phyloP scores from a whole-genome alignment of 2,797 vertebrate species.

The Esox masquinongy region DNA sequence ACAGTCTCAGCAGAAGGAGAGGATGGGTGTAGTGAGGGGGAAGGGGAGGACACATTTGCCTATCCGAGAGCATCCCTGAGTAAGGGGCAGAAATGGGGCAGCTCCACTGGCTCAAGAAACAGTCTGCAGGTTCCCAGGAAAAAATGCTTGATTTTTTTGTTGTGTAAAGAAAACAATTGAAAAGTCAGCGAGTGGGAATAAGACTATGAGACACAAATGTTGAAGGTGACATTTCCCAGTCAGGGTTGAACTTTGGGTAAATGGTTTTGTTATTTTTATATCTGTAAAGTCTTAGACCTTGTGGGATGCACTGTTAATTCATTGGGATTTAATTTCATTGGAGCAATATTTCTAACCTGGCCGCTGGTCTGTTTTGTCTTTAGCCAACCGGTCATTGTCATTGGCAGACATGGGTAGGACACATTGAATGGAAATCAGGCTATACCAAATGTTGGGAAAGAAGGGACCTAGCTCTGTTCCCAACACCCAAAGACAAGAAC shows the following conservation, averaged over 20 bases:
- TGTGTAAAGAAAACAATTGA: slow-evolving; percentile 24
- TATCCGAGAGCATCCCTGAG: slow-evolving; percentile 4
- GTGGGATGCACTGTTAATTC: too few species aligned
- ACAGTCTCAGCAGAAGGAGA: slow-evolving; percentile 5
- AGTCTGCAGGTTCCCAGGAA: slow-evolving; percentile 51
- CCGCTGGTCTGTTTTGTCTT: background rate
- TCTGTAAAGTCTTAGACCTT: too few species aligned
- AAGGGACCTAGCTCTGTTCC: too few species aligned
- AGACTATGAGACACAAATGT: slow-evolving; percentile 31
- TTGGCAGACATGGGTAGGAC: too few species aligned
- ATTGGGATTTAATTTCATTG: too few species aligned
- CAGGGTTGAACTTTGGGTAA: background rate
- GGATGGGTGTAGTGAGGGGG: slow-evolving; percentile 7
- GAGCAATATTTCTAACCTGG: background rate
- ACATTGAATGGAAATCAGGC: too few species aligned
- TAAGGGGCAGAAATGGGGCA: background rate
- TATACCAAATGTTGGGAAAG: too few species aligned
- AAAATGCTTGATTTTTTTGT: slow-evolving; percentile 39
- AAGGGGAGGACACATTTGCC: background rate
- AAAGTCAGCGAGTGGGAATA: slow-evolving; percentile 5
- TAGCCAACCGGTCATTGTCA: background rate
- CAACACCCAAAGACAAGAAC: background rate
- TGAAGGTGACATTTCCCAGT: slow-evolving; percentile 13
- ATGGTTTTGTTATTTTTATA: background rate
- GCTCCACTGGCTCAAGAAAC: too few species aligned